Base-by-base conservation (phyloP, 2,888 invertebrate genomes). In the Brenthis hecate region DNA sequence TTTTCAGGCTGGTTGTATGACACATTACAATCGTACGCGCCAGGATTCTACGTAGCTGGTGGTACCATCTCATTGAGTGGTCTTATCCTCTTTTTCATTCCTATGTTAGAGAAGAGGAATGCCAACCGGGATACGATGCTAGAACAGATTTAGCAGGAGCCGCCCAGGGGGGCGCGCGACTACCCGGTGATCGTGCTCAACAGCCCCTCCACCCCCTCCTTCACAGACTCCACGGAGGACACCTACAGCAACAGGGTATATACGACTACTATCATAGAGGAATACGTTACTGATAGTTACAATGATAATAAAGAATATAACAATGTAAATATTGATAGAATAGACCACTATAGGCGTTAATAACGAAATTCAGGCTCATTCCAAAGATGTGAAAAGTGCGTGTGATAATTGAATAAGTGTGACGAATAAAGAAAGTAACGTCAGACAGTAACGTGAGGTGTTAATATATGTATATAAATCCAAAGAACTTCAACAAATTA, bases 1-100 rank as follows among this genome's bases (percentile, higher is more conserved):
- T 93, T 91, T 28, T 69, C 88, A 98, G 99, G 99, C 68, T 96
- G 95, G 94, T 88, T 99, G 67, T 97, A 94, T 81, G 99, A 99
- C 82, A 87, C 93, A 14, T 93, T 96, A 6, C 77, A 93, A 2
- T 96, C 97, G 16, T 99, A 98, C 91, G 94, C 96, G 79, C 96
- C 97, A 16, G 98, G 97, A 0, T 99, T 99, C 89, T 95, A 96
- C 78, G 93, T 98, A 70, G 97, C 98, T 23, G 99, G 99, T 6
- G 89, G 94, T 0, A 95, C 97, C 83, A 97, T 99, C 69, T 96
- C 96, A 5, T 73, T 97, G 56, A 98, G 98, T 82, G 99, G 99
- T 13, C 63, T 97, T 56, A 97, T 99, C 93, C 94, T 99, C 72
- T 98, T 97, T 87, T 86, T 95, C 72, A 97, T 98, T 81, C 97